Percentiles rank a stretch among this genome's conserved stretches.
Evolutionary conservation across 2,888 invertebrate genomes (phyloP).

Genomic region (Frankliniella fusca): DNA sequence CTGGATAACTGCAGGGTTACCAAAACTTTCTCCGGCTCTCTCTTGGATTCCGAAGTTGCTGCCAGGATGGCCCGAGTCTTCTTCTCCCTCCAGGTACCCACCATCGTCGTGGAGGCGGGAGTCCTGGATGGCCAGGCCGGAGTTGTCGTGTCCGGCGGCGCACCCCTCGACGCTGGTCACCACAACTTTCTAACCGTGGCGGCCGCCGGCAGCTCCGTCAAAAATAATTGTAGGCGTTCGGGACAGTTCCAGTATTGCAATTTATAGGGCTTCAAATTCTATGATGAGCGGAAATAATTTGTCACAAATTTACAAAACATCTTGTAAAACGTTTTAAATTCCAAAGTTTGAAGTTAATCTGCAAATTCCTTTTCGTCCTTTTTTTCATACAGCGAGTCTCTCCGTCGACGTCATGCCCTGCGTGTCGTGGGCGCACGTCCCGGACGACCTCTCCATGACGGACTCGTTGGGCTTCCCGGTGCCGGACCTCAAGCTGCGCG

Average conservation of each 20-base stretch:
- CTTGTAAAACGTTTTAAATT: too few relatives aligned
- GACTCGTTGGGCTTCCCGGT: background rate
- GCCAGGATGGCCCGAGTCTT: too few relatives aligned
- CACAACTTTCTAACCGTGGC: background rate
- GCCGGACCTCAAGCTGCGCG: background rate
- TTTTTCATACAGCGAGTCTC: background rate
- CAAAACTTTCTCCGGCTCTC: too few relatives aligned
- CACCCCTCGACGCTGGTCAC: background rate
- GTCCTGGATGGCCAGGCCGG: background rate
- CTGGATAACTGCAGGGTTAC: too few relatives aligned
- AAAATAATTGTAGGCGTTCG: too few relatives aligned
- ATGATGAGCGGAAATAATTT: too few relatives aligned
- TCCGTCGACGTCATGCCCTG: background rate
- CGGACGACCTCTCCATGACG: background rate
- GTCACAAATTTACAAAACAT: too few relatives aligned
- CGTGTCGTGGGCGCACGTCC: slow-evolving; percentile 3
- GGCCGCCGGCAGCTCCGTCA: background rate
- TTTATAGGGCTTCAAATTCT: too few relatives aligned
- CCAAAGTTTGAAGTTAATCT: too few relatives aligned
- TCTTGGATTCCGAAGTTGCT: too few relatives aligned
- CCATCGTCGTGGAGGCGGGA: background rate
- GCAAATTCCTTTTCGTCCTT: background rate
- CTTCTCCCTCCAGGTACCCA: background rate
- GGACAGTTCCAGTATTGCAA: too few relatives aligned
- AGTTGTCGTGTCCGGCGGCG: background rate